These are phyloP conservation scores for Sycobia sp. DNA, from an alignment of 1,140 invertebrate genomes.

Conservation along the genomic window DNA sequence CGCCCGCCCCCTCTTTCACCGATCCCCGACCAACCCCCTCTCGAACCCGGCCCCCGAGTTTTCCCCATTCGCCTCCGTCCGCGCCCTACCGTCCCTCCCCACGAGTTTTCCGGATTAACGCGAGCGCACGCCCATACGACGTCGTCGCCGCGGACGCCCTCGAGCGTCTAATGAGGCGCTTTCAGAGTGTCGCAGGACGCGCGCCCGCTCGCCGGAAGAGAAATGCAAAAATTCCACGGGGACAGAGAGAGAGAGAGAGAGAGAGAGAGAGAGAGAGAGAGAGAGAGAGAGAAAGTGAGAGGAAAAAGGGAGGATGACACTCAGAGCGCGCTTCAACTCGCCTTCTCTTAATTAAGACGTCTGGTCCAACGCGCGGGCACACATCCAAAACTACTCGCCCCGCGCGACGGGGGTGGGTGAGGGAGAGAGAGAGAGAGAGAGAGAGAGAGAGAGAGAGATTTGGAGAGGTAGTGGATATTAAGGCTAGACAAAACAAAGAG, in stretches of 20 bases:
- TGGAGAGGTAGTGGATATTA: no score
- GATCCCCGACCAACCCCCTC: no score
- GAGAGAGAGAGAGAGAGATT: slow-evolving; percentile 1
- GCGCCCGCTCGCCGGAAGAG: neutral
- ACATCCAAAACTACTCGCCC: no score
- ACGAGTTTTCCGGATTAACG: no score
- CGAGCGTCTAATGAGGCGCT: neutral
- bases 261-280: neutral
- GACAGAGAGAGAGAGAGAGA: no score
- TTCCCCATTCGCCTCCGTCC: no score
- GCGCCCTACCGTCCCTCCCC: no score
- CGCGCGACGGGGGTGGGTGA: neutral
- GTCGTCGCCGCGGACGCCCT: neutral
- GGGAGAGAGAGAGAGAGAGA: slow-evolving; percentile 10
- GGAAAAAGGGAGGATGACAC: slow-evolving; percentile 37
- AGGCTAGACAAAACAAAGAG: no score
- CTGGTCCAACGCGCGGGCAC: slow-evolving; percentile 33
- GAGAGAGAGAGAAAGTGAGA: no score
- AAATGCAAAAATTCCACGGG: no score
- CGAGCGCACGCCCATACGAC: neutral
- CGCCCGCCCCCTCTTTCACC: no score
- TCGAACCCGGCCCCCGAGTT: no score
- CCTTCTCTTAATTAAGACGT: slow-evolving; percentile 61
- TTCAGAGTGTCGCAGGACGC: neutral
- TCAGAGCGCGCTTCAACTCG: slow-evolving; percentile 50